Evolutionary conservation across 1,140 invertebrate species (phyloP).

Genomic region (Drosophila elegans): DNA sequence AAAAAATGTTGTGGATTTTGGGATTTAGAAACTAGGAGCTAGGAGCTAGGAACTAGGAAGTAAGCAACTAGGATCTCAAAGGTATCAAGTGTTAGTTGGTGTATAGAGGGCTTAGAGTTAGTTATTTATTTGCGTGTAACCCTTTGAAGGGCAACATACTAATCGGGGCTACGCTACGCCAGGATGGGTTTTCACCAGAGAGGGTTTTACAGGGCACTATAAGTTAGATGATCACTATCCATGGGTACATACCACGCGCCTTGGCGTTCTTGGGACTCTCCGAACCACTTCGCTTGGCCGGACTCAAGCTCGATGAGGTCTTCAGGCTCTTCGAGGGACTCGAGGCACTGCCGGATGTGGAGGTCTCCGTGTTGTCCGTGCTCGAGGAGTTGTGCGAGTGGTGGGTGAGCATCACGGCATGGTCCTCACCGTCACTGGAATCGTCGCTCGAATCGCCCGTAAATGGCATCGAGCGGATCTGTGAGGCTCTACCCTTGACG

Average conservation of each 20-base stretch:
- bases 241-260: conserved; percentile 72
- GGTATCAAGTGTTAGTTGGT: background rate
- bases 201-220: background rate
- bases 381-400: conserved; percentile 85
- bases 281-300: conserved; percentile 93
- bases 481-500: conserved; percentile 97
- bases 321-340: conserved; percentile 94
- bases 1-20: too few relatives aligned
- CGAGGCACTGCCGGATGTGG: conserved; percentile 88
- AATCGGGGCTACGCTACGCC: conserved; percentile 16
- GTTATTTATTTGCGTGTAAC: background rate
- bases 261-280: conserved; percentile 86
- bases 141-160: background rate
- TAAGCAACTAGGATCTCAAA: background rate
- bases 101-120: background rate
- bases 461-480: conserved; percentile 97
- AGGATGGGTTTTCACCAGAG: background rate
- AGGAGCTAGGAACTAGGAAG: background rate
- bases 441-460: conserved; percentile 97
- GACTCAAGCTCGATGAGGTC: conserved; percentile 92
- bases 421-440: conserved; percentile 95
- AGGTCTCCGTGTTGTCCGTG: conserved; percentile 86
- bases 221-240: too few relatives aligned
- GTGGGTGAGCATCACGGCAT: conserved; percentile 84
- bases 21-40: background rate